phyloP scores from a whole-genome alignment of 2,888 invertebrate genomes.

The Sclerodermus sp. region DNA sequence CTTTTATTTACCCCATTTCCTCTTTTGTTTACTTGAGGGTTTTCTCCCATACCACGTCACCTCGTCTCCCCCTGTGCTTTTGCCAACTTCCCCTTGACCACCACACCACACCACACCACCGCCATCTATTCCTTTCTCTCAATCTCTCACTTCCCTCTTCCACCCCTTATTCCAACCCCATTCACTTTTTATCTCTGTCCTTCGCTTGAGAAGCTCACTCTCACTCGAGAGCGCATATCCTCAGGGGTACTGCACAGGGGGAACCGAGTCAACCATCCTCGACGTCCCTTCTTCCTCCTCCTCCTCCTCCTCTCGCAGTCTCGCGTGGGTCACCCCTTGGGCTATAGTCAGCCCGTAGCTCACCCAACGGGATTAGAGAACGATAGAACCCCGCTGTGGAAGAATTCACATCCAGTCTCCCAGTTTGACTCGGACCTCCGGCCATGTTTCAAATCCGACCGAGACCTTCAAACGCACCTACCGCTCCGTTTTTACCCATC shows the following conservation, averaged over 20 bases:
- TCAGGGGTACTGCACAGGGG: constrained; percentile 10
- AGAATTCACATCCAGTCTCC: background rate
- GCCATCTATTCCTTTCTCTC: too few relatives aligned
- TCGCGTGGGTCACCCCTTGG: too few relatives aligned
- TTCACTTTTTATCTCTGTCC: background rate
- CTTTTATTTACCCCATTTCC: constrained; percentile 53
- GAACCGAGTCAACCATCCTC: constrained; percentile 21
- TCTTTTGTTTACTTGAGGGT: constrained; percentile 48
- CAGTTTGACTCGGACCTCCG: background rate
- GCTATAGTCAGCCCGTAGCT: too few relatives aligned
- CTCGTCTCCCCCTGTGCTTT: constrained; percentile 2
- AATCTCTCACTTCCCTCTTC: too few relatives aligned
- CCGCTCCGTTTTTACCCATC: too few relatives aligned
- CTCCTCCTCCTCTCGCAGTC: constrained; percentile 2
- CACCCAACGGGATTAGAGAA: constrained; percentile 33
- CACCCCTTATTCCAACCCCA: too few relatives aligned
- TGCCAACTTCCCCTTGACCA: too few relatives aligned
- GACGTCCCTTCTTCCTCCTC: constrained; percentile 19
- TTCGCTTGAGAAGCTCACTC: background rate
- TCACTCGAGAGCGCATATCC: constrained; percentile 1
- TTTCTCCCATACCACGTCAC: constrained; percentile 19
- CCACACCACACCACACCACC: too few relatives aligned
- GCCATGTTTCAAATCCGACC: background rate
- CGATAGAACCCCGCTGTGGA: constrained; percentile 22
- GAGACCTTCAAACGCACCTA: background rate